Base-by-base conservation (phyloP, 2,888 invertebrate genomes). In the Allacma fusca region DNA sequence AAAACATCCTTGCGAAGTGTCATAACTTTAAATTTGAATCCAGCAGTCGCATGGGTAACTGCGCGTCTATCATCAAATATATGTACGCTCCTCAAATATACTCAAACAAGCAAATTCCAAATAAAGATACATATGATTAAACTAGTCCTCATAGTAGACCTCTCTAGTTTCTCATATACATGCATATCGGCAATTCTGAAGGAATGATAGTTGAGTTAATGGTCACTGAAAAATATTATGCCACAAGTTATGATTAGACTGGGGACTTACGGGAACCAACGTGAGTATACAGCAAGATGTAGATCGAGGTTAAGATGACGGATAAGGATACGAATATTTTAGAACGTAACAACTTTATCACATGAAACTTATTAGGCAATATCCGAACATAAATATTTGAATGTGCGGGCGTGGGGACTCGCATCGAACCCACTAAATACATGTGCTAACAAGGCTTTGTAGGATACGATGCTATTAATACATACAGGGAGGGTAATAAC, bases 21-120 rank as follows among this genome's bases (percentile, higher is more conserved):
- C 59, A 21, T 59, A 59, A 59, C 59, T 23, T 59, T 59, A 59
- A 59, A 59, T 59, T 59, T 59, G 59, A 59, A 59, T 59, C 59
- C n/a, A 59, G 40, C 13, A 40, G n/a, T n/a, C n/a, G 40, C 40
- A 40, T 40, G 7, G 40, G 40, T 40, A 40, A 40, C 7, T 40
- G 40, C 40, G 40, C 13, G 40, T 5, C 7, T 40, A 40, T 40
- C 40, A 40, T 40, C 40, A 40, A 40, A 40, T n/a, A n/a, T n/a
- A 40, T 40, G 40, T 40, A 40, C 40, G 40, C 5, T 13, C 40
- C 13, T 40, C 13, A 40, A n/a, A n/a, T n/a, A n/a, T n/a, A n/a
- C n/a, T n/a, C n/a, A n/a, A n/a, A n/a, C n/a, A n/a, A n/a, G n/a
- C n/a, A n/a, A n/a, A n/a, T n/a, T n/a, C n/a, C n/a, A n/a, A n/a